These are phyloP conservation scores for Cylindroiulus punctatus DNA, from an alignment of 2,888 invertebrate species.

Conservation along the genomic window DNA sequence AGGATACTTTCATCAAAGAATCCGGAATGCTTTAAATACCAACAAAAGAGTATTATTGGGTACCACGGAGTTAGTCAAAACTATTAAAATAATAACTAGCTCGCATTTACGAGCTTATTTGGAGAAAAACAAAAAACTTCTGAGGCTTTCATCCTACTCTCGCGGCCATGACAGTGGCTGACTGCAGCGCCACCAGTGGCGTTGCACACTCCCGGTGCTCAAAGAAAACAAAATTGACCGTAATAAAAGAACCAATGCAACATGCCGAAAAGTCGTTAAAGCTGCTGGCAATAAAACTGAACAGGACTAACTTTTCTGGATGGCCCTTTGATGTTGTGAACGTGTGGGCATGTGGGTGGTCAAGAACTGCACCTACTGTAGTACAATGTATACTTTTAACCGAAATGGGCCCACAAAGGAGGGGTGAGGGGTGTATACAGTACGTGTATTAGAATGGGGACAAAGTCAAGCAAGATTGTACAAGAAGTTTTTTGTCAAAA, in stretches of 20 bases:
- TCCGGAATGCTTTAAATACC: no score
- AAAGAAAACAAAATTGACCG: neutral
- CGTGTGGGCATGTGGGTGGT: neutral
- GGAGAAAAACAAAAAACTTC: neutral
- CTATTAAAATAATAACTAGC: no score
- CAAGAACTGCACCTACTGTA: neutral
- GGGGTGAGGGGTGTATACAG: no score
- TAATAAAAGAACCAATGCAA: neutral
- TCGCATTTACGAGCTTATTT: no score
- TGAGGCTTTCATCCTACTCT: neutral
- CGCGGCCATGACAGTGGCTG: neutral
- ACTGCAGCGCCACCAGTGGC: neutral
- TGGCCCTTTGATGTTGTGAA: no score
- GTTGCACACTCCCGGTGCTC: neutral
- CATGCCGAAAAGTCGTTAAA: no score
- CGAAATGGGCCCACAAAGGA: neutral
- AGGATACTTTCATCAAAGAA: no score
- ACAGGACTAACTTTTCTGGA: no score
- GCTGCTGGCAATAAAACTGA: no score
- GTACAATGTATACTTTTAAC: neutral
- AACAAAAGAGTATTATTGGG: no score
- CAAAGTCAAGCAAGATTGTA: neutral
- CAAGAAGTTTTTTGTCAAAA: neutral
- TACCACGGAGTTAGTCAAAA: no score
- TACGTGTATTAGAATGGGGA: neutral